Percentiles rank a stretch among this genome's conserved stretches.
Conservation (phyloP, 2,113 vertebrate species). For the Piprites chloris region DNA sequence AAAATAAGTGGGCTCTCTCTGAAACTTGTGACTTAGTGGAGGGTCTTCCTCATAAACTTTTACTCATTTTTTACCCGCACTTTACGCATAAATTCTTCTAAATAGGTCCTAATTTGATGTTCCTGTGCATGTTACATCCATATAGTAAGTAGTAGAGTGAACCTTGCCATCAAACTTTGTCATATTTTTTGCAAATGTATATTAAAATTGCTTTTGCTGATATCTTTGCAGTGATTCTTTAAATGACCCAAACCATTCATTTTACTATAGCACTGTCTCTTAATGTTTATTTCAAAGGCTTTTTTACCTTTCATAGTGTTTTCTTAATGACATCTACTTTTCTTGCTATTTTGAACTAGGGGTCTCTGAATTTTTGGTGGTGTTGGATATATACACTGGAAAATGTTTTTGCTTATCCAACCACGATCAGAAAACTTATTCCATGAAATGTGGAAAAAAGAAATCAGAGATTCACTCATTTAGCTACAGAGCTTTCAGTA, state of each 20-base stretch:
- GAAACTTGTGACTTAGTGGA: neutral
- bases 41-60: neutral
- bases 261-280: neutral
- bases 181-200: neutral
- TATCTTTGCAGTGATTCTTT: neutral
- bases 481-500: neutral
- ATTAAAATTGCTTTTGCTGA: rapidly evolving
- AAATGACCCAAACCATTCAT: neutral
- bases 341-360: neutral
- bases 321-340: neutral
- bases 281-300: neutral
- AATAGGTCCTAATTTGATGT: neutral
- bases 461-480: neutral
- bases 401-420: neutral
- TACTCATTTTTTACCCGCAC: neutral
- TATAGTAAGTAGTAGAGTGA: neutral
- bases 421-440: neutral
- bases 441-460: neutral
- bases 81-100: neutral
- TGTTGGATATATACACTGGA: neutral
- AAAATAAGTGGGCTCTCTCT: neutral
- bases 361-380: neutral
- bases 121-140: neutral
- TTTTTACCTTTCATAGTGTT: neutral
- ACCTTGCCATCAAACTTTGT: neutral